phyloP scores from a whole-genome alignment of 2,888 invertebrate genomes.

The Drosophila mimetica region DNA sequence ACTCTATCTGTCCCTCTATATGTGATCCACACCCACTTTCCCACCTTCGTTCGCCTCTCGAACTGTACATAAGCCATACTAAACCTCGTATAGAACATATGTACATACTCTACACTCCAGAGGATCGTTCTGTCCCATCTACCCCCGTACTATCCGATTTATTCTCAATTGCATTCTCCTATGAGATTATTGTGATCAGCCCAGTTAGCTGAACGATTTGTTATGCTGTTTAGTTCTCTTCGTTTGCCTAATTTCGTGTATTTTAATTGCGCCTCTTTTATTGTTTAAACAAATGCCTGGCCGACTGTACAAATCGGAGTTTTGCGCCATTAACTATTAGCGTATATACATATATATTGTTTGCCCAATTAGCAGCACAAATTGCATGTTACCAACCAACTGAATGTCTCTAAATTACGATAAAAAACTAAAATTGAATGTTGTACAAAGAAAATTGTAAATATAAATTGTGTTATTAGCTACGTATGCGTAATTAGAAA shows the following conservation, averaged over 20 bases:
- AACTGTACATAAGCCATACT: constrained; percentile 46
- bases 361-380: constrained; percentile 70
- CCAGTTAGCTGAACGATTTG: constrained; percentile 72
- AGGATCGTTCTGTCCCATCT: constrained; percentile 5
- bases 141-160: constrained; percentile 42
- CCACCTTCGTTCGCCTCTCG: constrained; percentile 36
- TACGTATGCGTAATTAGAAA: constrained; percentile 44
- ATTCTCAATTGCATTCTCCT: constrained; percentile 43
- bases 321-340: constrained; percentile 59
- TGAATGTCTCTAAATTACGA: constrained; percentile 45
- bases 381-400: constrained; percentile 40
- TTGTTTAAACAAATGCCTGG: constrained; percentile 39
- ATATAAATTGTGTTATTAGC: constrained; percentile 65
- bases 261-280: constrained; percentile 42
- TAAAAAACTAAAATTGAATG: constrained; percentile 60
- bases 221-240: constrained; percentile 80
- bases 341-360: constrained; percentile 45
- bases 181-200: constrained; percentile 75
- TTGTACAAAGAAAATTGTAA: constrained; percentile 70
- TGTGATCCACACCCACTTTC: constrained; percentile 19
- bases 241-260: constrained; percentile 40
- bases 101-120: constrained; percentile 43
- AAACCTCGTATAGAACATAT: constrained; percentile 31
- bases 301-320: constrained; percentile 39
- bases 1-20: constrained; percentile 2